Evolutionary conservation across 1,140 invertebrate species (phyloP), one percentile per base, ranked within the genome.

Genomic region (Drosophila malerkotliana): DNA sequence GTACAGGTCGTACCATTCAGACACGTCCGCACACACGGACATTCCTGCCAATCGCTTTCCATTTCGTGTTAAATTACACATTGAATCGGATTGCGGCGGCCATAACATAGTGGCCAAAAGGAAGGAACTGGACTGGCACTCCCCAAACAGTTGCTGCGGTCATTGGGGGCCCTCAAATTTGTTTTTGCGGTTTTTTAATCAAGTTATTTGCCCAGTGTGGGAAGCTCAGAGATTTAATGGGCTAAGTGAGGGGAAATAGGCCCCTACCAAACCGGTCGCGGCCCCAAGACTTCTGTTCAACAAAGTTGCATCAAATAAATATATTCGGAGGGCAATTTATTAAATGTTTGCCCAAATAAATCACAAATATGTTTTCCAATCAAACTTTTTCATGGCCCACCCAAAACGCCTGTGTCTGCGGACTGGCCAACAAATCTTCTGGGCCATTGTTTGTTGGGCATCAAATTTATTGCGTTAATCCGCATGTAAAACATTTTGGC

Each of bases 51-150:
- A 87, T 87, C 82, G 79, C 69, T 87, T 82, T 78, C 83, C 82
- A 88, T 88, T 88, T 82, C 82, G 82, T 87, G 82, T 87, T 87
- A 87, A 87, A 87, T 87, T 88, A 88, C 82, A 87, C 82, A 87
- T 87, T 79, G 82, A 87, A 87, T 87, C 82, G 82, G 82, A 87
- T 87, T 87, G 82, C 83, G 79, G 82, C 67, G 67, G 71, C 82
- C 82, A 82, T 82, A 87, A 87, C 78, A 67, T 82, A 74, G 77
- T 82, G 69, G 69, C 64, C 67, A 67, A 77, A 57, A 59, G 54
- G 34, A 47, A 72, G 68, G 49, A 41, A 34, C 56, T 14, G 32
- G 37, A 53, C 51, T 53, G n/a, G 41, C 41, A 44, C 41, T 44
- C 41, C 2, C 45, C 44, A 30, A 74, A 44, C 63, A 67, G 52